Conservation (phyloP, 1,140 invertebrate species). For the Cherax destructor region DNA sequence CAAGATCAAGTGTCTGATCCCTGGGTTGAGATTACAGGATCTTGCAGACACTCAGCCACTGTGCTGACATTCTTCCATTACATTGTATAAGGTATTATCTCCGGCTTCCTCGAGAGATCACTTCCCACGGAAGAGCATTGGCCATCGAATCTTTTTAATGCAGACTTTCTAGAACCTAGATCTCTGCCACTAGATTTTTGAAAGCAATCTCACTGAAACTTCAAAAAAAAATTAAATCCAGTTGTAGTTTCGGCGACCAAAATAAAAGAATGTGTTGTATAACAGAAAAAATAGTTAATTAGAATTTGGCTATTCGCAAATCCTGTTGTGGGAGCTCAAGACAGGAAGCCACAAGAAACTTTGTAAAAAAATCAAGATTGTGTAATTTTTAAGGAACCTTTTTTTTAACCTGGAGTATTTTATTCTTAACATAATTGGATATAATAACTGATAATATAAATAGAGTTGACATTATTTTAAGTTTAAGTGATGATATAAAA, state of each 20-base stretch:
- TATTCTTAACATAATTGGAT: constrained; percentile 24
- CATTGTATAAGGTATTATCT: constrained; percentile 47
- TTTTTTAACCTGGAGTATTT: constrained; percentile 19
- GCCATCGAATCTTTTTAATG: neutral
- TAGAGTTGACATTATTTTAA: constrained; percentile 9
- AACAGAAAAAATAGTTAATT: neutral
- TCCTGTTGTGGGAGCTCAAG: constrained; percentile 44
- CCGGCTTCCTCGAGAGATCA: constrained; percentile 39
- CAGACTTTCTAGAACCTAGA: constrained; percentile 9
- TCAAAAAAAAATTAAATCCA: neutral
- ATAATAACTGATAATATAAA: neutral
- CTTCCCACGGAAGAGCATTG: constrained; percentile 15
- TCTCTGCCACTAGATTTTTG: neutral
- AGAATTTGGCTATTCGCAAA: constrained; percentile 22
- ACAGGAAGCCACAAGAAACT: constrained; percentile 39
- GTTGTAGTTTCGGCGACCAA: too few relatives aligned
- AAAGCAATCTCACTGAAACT: neutral
- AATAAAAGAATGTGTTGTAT: too few relatives aligned
- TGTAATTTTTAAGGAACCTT: constrained; percentile 45
- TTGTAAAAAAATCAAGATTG: constrained; percentile 8
- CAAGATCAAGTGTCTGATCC: neutral
- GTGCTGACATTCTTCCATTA: constrained; percentile 59
- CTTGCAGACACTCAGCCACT: constrained; percentile 30
- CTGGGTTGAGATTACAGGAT: neutral
- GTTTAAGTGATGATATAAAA: constrained; percentile 7